Percentiles rank a stretch among this genome's conserved stretches.
phyloP scores from a whole-genome alignment of 2,113 vertebrate genomes.

The Conger conger region DNA sequence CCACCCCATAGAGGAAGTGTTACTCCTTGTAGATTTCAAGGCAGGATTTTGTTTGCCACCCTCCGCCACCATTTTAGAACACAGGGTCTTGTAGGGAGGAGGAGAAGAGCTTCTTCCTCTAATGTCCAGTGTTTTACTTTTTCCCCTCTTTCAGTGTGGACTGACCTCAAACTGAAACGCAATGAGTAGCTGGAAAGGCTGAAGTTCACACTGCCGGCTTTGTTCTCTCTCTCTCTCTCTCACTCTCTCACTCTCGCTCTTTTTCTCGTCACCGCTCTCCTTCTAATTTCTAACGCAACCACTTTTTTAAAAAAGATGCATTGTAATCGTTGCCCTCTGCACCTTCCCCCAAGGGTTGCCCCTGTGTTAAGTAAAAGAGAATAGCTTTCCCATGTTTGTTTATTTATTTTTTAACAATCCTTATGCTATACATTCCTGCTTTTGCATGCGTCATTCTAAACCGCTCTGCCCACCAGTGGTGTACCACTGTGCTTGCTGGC shows the following conservation, averaged over 20 bases:
- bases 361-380: constrained; percentile 48
- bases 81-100: constrained; percentile 36
- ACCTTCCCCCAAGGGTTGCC: constrained; percentile 41
- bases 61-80: constrained; percentile 24
- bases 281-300: constrained; percentile 11
- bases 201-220: constrained; percentile 56
- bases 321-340: constrained; percentile 52
- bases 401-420: constrained; percentile 46
- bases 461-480: constrained; percentile 2
- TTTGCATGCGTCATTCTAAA: constrained; percentile 24
- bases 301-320: constrained; percentile 66
- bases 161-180: constrained; percentile 38
- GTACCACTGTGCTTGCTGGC: constrained; percentile 43
- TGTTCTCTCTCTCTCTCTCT: constrained; percentile 51
- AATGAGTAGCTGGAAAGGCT: constrained; percentile 45
- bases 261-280: constrained; percentile 19
- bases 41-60: constrained; percentile 39
- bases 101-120: constrained; percentile 25
- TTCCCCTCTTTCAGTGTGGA: constrained; percentile 28
- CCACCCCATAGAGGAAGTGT: constrained; percentile 57
- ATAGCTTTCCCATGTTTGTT: constrained; percentile 44
- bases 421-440: neutral
- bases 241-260: constrained; percentile 42
- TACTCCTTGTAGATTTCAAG: constrained; percentile 43
- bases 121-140: constrained; percentile 24